phyloP scores from a whole-genome alignment of 2,113 vertebrate species.

The Campylorhamphus procurvoides region DNA sequence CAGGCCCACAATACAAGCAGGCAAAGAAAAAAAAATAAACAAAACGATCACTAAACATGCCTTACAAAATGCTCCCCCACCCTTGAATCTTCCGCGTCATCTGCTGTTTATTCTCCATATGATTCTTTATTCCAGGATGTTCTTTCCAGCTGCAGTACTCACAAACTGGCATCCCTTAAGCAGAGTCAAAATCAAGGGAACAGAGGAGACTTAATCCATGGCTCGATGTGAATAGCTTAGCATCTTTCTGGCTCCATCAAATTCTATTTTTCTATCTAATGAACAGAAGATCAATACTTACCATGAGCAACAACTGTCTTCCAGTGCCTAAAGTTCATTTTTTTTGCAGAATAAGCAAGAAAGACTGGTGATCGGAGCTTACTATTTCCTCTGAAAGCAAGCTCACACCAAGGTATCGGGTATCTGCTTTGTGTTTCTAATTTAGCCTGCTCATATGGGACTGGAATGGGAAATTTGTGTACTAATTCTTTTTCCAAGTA shows the following conservation, averaged over 20 bases:
- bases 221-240: background rate
- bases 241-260: background rate
- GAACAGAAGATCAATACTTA: background rate
- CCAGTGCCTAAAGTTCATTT: background rate
- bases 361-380: background rate
- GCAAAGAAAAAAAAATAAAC: background rate
- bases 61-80: background rate
- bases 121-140: background rate
- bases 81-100: background rate
- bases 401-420: background rate
- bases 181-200: background rate
- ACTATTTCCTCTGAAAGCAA: background rate
- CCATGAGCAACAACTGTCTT: background rate
- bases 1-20: background rate
- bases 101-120: background rate
- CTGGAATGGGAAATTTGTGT: background rate
- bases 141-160: background rate
- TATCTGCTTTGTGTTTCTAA: background rate
- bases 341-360: background rate
- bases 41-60: background rate
- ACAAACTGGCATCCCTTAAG: background rate
- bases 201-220: background rate
- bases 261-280: background rate
- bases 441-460: background rate
- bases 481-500: background rate